Conservation (phyloP, 2,113 vertebrate genomes). For the Talpa occidentalis region DNA sequence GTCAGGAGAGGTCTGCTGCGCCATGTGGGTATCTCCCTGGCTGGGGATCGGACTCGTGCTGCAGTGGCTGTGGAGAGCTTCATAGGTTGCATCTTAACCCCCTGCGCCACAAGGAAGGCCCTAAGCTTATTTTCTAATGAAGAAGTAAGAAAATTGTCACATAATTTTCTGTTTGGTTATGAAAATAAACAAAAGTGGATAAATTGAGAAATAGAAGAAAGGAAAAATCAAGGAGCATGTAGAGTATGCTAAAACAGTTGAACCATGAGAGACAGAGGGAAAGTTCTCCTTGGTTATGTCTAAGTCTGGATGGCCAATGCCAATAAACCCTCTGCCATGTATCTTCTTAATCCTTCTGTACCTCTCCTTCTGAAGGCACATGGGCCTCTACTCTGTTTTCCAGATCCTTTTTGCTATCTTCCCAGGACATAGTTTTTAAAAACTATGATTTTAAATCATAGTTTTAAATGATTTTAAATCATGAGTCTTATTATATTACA, state of each 20-base stretch:
- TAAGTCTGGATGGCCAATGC: neutral
- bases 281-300: neutral
- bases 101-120: no score
- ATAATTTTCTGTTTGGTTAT: neutral
- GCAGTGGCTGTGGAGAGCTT: no score
- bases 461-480: no score
- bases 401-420: neutral
- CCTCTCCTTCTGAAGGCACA: neutral
- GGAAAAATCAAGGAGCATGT: rapidly evolving
- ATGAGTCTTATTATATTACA: neutral
- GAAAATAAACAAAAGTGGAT: neutral
- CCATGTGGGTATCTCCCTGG: no score
- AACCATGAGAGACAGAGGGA: neutral
- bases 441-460: no score
- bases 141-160: neutral
- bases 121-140: neutral
- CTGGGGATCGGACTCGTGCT: no score
- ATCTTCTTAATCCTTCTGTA: neutral
- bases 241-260: neutral
- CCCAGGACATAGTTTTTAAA: neutral
- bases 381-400: no score
- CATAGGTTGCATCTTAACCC: no score
- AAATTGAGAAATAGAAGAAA: neutral
- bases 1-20: no score
- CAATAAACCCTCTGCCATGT: neutral